Base-by-base conservation (phyloP, 37 sponge, comb jelly and placozoan genomes). In the Bolinopsis microptera region DNA sequence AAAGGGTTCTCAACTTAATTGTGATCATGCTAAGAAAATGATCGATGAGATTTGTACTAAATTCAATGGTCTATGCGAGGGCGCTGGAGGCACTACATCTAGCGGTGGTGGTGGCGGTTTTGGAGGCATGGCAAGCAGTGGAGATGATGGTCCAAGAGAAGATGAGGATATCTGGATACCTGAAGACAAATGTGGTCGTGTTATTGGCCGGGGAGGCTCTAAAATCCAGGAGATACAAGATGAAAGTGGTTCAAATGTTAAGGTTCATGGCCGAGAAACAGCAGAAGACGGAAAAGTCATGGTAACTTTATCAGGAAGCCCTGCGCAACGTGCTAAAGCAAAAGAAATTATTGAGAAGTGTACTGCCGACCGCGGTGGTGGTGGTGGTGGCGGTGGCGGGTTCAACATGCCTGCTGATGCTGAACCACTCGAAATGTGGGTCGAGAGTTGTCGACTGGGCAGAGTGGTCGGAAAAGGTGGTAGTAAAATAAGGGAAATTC, bases 381-480 rank as follows among this genome's bases (percentile, higher is more conserved):
- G 75, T 5, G 83, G 83, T 80, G 90, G 90, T n/a, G 90, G 90
- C 0, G 90, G 90, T n/a, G 90, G 90, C 18, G 61, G 90, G n/a
- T 86, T 39, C 30, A 3, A 24, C 61, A 38, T 39, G 61, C 41
- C 90, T 16, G n/a, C 36, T n/a, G 90, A 86, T 25, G 61, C 61
- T 2, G 90, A 86, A 48, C 61, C 41, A 8, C 48, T 86, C n/a
- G 90, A 86, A 23, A 86, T 86, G 61, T 86, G 90, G 90, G 90
- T 86, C 25, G 90, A 86, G 48, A n/a, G 48, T 23, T 38, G 90
- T 48, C 8, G 90, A 26, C 3, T 86, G 3, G 90, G 90, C n/a
- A 18, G 90, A 41, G 90, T 86, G 1, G 90, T 86, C 18, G 90
- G 90, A 0, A 86, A 86, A 27, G 61, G 61, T 21, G 90, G 90